Base-by-base conservation (phyloP, 2,113 vertebrate species). In the Peucedramus taeniatus region DNA sequence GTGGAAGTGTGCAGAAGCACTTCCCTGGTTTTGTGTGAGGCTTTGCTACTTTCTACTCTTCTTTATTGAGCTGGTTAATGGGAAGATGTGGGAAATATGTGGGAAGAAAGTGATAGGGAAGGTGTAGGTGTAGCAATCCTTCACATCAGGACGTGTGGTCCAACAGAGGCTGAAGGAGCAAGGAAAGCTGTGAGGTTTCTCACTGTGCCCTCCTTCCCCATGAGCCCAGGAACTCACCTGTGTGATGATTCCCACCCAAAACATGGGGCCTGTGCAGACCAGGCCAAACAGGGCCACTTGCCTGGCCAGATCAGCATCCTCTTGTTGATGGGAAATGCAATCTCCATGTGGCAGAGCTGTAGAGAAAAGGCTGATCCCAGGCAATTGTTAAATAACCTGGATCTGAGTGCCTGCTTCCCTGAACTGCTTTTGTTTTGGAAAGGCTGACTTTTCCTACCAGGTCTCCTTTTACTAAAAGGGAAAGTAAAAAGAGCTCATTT, bases 91-190 rank as follows among this genome's bases (percentile, higher is more conserved):
- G 27, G 53, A 20, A 61, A 30, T 42, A 27, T 0, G 2, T 76
- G 64, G 33, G 31, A 78, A 81, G 56, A 31, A 71, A 21, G 30
- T 12, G 61, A 7, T 20, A 27, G 6, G 5, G 27, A 37, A 57
- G 28, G 16, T 13, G 3, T 18, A 8, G 21, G 17, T 8, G 5
- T 57, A 30, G 49, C 33, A 44, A 37, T 7, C 37, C 39, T 51
- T 51, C 44, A 44, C 37, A 31, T 19, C 30, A 20, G 7, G 3
- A 3, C 0, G 0, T 31, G 31, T n/a, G n/a, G 19, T 20, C 2
- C 10, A 33, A 0, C 6, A 0, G 57, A 63, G 63, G 64, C 78
- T 78, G 40, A 14, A 20, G 49, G 72, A 13, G 2, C 0, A 8
- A n/a, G 61, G 47, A 24, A 14, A 45, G 63, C 81, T 1, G 3